These are phyloP conservation scores for Oscheius sp. DNA, from an alignment of 1,140 invertebrate species.

Conservation along the genomic window DNA sequence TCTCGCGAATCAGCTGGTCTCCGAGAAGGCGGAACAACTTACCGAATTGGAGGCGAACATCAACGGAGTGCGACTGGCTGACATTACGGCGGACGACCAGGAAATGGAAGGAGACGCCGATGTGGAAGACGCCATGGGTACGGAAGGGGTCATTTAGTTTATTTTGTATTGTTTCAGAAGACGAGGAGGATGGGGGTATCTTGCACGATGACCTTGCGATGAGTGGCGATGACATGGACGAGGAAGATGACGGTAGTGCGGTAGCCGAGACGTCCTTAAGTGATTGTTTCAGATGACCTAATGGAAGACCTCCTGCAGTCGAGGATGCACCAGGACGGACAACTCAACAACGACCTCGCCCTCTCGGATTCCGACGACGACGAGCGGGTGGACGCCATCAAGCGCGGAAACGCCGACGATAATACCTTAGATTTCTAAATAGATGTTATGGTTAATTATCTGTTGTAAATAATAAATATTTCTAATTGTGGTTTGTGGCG, in stretches of 20 bases:
- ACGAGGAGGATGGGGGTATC: conserved; percentile 29
- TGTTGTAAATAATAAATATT: neutral
- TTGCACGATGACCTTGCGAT: conserved; percentile 38
- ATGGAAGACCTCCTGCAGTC: conserved; percentile 1
- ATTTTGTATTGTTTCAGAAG: conserved; percentile 6
- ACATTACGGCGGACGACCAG: neutral
- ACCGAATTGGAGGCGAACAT: conserved; percentile 41
- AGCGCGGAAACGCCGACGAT: neutral
- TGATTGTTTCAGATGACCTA: neutral
- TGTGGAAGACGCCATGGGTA: neutral
- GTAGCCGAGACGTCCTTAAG: neutral
- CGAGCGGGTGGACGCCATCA: conserved; percentile 14
- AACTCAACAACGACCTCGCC: conserved; percentile 37
- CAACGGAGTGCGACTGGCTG: conserved; percentile 13
- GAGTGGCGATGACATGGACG: conserved; percentile 37
- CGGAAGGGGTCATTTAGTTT: neutral
- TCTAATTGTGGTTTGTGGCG: neutral
- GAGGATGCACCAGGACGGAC: conserved; percentile 26
- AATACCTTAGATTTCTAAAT: neutral
- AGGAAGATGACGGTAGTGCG: conserved; percentile 27
- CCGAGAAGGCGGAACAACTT: conserved; percentile 26
- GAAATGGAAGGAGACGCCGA: conserved; percentile 9
- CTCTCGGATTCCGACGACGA: conserved; percentile 45
- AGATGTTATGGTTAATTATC: neutral
- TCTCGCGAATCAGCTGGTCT: conserved; percentile 8